Percentiles rank a stretch among this genome's conserved stretches.
Conservation (phyloP, 2,888 invertebrate genomes). For the Coleophora flavipennella region DNA sequence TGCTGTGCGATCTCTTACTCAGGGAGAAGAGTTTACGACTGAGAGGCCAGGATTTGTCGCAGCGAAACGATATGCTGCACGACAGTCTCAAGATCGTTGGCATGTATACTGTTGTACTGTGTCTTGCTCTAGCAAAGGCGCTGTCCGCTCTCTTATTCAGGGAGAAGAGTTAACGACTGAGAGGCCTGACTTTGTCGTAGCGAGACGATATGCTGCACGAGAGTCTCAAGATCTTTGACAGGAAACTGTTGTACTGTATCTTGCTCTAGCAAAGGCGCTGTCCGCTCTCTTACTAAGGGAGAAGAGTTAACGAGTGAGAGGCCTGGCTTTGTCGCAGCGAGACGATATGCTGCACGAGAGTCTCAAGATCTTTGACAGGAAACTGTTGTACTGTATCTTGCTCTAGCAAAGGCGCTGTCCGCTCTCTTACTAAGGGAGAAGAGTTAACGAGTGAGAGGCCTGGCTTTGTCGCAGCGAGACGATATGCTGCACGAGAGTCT, state of each 20-base stretch:
- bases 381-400: too few relatives aligned
- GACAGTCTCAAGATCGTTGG: slow-evolving; percentile 90
- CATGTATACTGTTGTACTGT: too few relatives aligned
- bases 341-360: slow-evolving; percentile 87
- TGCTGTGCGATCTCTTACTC: slow-evolving; percentile 91
- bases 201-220: slow-evolving; percentile 80
- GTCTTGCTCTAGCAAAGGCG: too few relatives aligned
- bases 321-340: slow-evolving; percentile 60
- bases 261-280: slow-evolving; percentile 79
- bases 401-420: slow-evolving; percentile 93
- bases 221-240: background rate
- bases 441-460: slow-evolving; percentile 81
- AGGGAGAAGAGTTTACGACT: slow-evolving; percentile 89
- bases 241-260: background rate
- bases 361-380: slow-evolving; percentile 88
- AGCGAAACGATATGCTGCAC: slow-evolving; percentile 77
- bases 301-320: slow-evolving; percentile 87
- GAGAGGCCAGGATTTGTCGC: slow-evolving; percentile 64
- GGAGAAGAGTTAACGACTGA: slow-evolving; percentile 75
- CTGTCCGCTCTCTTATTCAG: slow-evolving; percentile 77
- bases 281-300: slow-evolving; percentile 90
- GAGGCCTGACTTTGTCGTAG: slow-evolving; percentile 64
- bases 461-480: slow-evolving; percentile 67
- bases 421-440: slow-evolving; percentile 92
- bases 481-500: slow-evolving; percentile 87